These are phyloP conservation scores for Podargus strigoides DNA, from an alignment of 2,797 vertebrate genomes.

Conservation along the genomic window DNA sequence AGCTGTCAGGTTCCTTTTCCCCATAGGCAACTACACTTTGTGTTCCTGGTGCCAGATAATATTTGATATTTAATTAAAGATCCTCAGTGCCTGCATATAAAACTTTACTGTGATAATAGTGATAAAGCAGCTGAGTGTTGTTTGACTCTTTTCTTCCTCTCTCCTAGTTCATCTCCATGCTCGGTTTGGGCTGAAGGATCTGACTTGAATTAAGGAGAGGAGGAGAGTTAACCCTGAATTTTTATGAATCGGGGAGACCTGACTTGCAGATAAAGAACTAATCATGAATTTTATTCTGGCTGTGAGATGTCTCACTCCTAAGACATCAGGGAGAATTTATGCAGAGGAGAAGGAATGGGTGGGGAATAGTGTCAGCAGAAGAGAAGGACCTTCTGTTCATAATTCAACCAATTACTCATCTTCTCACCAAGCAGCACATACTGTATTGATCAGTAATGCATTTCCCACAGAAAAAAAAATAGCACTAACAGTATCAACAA, in stretches of 20 bases:
- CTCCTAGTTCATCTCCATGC: not conserved
- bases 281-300: not conserved
- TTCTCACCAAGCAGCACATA: not conserved
- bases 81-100: constrained; percentile 21
- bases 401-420: not conserved
- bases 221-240: not conserved
- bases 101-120: constrained; percentile 28
- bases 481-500: not conserved
- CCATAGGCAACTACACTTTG: not conserved
- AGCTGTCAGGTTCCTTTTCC: constrained; percentile 17
- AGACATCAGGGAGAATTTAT: not conserved
- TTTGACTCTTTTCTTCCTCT: constrained; percentile 29
- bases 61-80: constrained; percentile 72
- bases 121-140: constrained; percentile 14
- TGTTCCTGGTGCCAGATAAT: constrained; percentile 41
- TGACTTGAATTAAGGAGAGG: not conserved
- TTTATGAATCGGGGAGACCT: not conserved
- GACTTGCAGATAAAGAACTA: not conserved
- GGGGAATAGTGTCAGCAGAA: not conserved
- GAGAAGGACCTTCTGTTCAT: not conserved
- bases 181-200: not conserved
- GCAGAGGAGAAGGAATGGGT: not conserved
- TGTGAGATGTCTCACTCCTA: not conserved
- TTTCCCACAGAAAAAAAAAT: not conserved
- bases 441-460: not conserved